Base-by-base conservation (phyloP, 2,888 invertebrate species). In the Acleris cristana region DNA sequence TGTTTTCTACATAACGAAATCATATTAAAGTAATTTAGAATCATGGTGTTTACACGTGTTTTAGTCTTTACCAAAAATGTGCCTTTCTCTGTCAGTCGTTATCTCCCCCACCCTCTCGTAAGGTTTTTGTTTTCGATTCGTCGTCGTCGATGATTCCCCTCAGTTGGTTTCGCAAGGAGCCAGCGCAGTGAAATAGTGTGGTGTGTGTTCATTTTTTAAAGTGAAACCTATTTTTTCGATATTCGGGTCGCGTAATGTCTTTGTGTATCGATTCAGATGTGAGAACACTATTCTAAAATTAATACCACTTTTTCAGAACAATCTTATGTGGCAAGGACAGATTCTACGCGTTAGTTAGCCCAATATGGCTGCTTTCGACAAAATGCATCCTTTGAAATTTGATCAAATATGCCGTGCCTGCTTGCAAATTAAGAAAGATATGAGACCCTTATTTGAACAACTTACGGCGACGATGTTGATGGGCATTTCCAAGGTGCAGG, bases 371-470 rank as follows among this genome's bases (percentile, higher is more conserved):
- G 84, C 87, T 79, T 66, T 73, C 40, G 84, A 77, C 78, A 88
- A 86, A 85, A 75, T 78, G 60, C 84, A 79, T 69, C 82, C 80
- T 74, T 82, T 89, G 68, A 87, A 89, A 73, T 87, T 95, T 75
- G 94, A 94, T 74, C 94, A 94, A 88, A 94, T 95, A 78, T 95
- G 95, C 83, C 93, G 95, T 23, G 93, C 94, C 61, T 95, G 95
- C 84, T 88, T 95, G 77, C 93, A 93, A 73, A 90, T 94, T 75
- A 95, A 95, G 79, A 95, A 94, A 79, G 95, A 95, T 77, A 95
- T 95, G 95, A 88, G 95, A 74, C 95, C 95, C 34, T 80, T 95
- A 69, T 95, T 95, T 77, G 94, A 94, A 73, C 95, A 95, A 80
- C 93, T 94, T 72, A 94, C 95, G 52, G 94, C 95, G 19, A 94